Conservation (phyloP, 2,797 vertebrate species). For the Neosalanx taihuensis region DNA sequence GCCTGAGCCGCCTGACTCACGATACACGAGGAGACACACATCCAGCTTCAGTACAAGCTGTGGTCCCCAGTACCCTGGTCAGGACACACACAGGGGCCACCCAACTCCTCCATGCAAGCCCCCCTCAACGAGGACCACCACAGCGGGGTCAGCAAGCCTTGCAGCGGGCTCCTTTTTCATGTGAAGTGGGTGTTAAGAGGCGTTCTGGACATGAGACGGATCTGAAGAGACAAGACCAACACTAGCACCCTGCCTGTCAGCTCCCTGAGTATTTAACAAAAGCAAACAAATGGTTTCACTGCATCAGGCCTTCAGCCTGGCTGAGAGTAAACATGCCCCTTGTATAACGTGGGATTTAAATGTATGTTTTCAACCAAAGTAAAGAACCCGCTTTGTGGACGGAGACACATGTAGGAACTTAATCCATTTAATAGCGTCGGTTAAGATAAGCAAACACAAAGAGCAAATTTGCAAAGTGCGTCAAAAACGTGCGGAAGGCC, state of each 20-base stretch:
- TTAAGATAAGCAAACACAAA: background rate
- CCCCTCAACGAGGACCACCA: background rate
- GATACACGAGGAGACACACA: background rate
- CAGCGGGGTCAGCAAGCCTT: background rate
- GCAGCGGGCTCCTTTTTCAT: background rate
- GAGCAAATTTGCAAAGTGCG: background rate
- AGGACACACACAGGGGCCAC: background rate
- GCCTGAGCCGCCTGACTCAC: too few species aligned
- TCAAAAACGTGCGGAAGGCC: background rate
- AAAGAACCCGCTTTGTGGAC: background rate
- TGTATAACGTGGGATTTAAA: background rate
- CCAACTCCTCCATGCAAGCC: background rate
- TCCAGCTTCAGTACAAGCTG: background rate
- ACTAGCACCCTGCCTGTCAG: conserved; percentile 40
- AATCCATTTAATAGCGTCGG: background rate
- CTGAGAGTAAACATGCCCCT: conserved; percentile 26
- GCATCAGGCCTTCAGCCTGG: conserved; percentile 18
- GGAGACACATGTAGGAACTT: background rate
- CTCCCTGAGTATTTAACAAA: conserved; percentile 47
- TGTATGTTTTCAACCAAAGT: background rate
- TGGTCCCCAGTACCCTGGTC: background rate
- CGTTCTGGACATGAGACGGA: conserved; percentile 1
- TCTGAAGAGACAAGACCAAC: conserved; percentile 48
- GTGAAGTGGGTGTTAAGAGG: conserved; percentile 15
- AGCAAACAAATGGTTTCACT: conserved; percentile 46